Evolutionary conservation across 2,797 vertebrate species (phyloP), one percentile per base, ranked within the genome.

Genomic region (Sternotherus odoratus): DNA sequence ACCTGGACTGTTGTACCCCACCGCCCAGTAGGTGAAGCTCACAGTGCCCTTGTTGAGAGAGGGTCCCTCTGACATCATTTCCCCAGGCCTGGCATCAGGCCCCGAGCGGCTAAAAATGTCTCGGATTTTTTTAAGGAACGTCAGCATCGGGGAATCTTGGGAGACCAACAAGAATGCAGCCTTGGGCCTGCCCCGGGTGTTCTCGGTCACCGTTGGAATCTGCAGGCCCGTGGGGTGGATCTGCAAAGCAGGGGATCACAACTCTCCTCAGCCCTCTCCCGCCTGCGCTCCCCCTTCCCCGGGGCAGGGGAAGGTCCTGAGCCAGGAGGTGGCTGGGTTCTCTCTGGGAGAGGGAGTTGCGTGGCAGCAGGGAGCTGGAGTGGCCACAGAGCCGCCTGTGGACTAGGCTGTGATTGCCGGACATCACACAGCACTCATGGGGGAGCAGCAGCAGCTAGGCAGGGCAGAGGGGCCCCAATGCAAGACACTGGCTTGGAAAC

Each of bases 11-110:
- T 19, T 2, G 50, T 39, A 82, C 54, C 74, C 6, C 93, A 54
- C 13, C 85, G 6, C n/a, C n/a, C 60, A 13, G 5, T 33, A 16
- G 23, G 49, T 15, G 17, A 39, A 36, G 48, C 10, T 36, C 49
- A 69, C 48, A 19, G 69, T 30, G 28, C 28, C 72, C 7, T 21
- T 36, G 19, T 39, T 39, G 19, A 11, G 63, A 39, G 21, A 3
- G 3, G 24, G 43, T 26, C 28, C 48, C 72, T 53, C 3, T 72
- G 50, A 36, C 72, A 10, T 6, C 77, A 85, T 15, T 78, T 87
- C 66, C 89, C 56, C 80, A 12, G 6, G 24, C 28, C 0, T 0
- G 69, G 8, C 0, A 0, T 81, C 56, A 66, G 43, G 13, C 43
- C 33, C 16, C 77, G 72, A 83, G 82, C 12, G 11, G 17, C 43